A percentile compares a stretch with the other conserved stretches of the same genome.
Conservation (phyloP, 92 coral and sea anemone species). For the Epizoanthus illoricatus region DNA sequence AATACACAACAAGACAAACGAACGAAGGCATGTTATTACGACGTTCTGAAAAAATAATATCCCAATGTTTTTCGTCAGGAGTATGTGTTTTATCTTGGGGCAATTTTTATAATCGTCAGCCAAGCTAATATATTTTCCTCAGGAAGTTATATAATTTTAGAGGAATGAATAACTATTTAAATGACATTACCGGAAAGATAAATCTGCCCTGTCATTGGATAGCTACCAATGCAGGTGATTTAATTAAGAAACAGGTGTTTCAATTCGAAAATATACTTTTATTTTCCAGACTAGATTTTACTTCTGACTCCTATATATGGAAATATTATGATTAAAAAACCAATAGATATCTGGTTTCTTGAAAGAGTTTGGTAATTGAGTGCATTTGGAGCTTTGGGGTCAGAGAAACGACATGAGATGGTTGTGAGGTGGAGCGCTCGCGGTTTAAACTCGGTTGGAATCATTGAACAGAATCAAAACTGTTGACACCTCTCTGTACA, state of each 20-base stretch:
- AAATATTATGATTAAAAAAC: conserved; percentile 16
- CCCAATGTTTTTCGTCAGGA: not conserved
- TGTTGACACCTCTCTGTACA: not conserved
- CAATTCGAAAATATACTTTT: not conserved
- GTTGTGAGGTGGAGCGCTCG: conserved; percentile 7
- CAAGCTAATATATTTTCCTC: not conserved
- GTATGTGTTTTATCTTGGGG: not conserved
- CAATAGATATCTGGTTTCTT: not conserved
- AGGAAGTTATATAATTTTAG: not conserved
- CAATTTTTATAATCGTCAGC: not conserved
- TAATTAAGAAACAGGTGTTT: conserved; percentile 17
- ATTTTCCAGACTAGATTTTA: conserved; percentile 23
- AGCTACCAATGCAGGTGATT: conserved; percentile 12
- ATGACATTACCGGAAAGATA: not conserved
- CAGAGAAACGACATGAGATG: conserved; percentile 7
- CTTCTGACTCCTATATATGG: not conserved
- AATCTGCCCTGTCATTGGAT: conserved; percentile 1
- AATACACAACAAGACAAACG: not conserved
- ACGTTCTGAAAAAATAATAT: not conserved
- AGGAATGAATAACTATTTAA: not conserved
- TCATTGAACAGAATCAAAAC: not conserved
- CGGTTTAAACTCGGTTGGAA: conserved; percentile 11
- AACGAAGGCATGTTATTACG: too few relatives aligned
- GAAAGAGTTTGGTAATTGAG: conserved; percentile 18
- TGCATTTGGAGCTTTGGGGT: not conserved